Evolutionary conservation across 2,797 vertebrate species (phyloP), one percentile per base, ranked within the genome.

Genomic region (Poecilia picta): DNA sequence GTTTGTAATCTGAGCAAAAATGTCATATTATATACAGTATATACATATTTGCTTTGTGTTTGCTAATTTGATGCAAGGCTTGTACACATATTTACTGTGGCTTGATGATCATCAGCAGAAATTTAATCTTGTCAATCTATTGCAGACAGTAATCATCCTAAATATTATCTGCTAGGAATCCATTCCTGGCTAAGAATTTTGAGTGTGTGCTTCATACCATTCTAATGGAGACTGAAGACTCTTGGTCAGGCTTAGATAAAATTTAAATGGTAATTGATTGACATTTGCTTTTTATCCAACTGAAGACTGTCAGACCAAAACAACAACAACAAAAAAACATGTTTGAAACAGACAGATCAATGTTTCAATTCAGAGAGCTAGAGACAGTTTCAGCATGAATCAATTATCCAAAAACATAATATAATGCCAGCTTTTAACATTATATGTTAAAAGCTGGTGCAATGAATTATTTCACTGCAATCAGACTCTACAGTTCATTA

Each of bases 211-310:
- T 78, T 80, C 78, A 82, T 23, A 25, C 8, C 49, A 78, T 71
- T 43, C 64, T 94, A 93, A 95, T 94, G 86, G 94, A 89, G 71
- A 23, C 46, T 62, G 74, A 33, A 46, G 79, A 93, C 95, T 94
- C 88, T 79, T 83, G 81, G 83, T 92, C 93, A 94, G 79, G 89
- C 77, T 57, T 88, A 85, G 80, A 82, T 74, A 89, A 93, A 85
- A 89, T 47, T 10, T 83, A 81, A 89, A 87, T 81, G 66, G 75
- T 78, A 78, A 90, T 85, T n/a, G 53, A 55, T 55, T 55, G 23
- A 55, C n/a, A 92, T 36, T 73, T 13, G 36, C 7, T 82, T 57
- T 78, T 85, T 64, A 64, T 43, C 39, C 33, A 16, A 28, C 49
- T 62, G 5, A 13, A 73, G 11, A 25, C 57, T 64, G 79, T 82